These are phyloP conservation scores for Avahi laniger DNA, from an alignment of 2,797 vertebrate genomes.

Conservation along the genomic window DNA sequence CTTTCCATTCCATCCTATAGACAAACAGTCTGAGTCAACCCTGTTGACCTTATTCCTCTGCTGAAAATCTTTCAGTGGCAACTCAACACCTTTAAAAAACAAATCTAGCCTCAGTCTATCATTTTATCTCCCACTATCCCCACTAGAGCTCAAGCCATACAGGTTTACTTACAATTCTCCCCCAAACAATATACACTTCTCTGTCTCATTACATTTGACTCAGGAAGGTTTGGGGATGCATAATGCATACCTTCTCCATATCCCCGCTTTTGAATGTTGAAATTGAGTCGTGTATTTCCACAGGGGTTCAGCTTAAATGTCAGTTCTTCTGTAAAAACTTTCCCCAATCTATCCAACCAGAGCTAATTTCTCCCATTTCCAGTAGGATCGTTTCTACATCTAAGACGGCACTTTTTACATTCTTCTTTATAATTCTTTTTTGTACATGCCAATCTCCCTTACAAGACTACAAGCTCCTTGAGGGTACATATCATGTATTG, in stretches of 20 bases:
- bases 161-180: not conserved
- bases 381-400: not conserved
- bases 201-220: conserved; percentile 15
- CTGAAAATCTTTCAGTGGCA: conserved; percentile 30
- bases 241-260: conserved; percentile 16
- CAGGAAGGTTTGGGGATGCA: not conserved
- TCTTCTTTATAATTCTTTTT: conserved; percentile 13
- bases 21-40: conserved; percentile 21
- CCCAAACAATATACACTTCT: not conserved
- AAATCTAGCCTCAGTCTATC: not conserved
- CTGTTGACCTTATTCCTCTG: not conserved
- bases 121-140: not conserved
- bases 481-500: not conserved
- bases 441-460: not conserved
- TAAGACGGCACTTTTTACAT: not conserved
- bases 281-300: not conserved
- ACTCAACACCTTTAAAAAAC: not conserved
- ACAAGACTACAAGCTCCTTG: conserved; percentile 22
- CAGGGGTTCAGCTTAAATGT: conserved; percentile 42
- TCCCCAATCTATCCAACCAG: not conserved
- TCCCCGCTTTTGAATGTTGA: conserved; percentile 25
- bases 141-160: not conserved
- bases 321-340: conserved; percentile 50
- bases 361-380: conserved; percentile 6
- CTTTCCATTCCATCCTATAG: conserved; percentile 27